Percentiles rank a stretch among this genome's conserved stretches.
phyloP scores from a whole-genome alignment of 2,797 vertebrate genomes.

The Aphelocoma californica region DNA sequence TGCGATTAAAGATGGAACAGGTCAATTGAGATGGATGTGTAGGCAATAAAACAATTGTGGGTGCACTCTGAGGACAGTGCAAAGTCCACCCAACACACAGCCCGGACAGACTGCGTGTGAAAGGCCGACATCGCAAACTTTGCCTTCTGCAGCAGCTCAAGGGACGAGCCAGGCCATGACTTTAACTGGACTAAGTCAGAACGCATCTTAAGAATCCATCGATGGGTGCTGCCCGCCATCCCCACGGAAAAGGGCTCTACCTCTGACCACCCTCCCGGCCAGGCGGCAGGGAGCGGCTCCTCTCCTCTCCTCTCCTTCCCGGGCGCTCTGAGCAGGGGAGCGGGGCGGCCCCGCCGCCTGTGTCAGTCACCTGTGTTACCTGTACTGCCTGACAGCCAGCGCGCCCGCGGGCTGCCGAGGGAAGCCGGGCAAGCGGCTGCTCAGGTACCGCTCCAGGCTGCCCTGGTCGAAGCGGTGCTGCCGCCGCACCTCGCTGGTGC shows the following conservation, averaged over 20 bases:
- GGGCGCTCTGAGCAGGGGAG: no score
- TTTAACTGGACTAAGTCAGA: not conserved
- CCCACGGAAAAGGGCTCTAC: not conserved
- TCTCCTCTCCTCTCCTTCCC: not conserved
- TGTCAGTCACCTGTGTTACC: constrained; percentile 66
- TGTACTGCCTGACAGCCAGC: constrained; percentile 84
- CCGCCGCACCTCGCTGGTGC: constrained; percentile 72
- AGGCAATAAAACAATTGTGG: accelerated
- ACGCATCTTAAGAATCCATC: not conserved
- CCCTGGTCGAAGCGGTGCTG: constrained; percentile 79
- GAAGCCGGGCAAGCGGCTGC: constrained; percentile 67
- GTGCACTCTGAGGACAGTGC: accelerated
- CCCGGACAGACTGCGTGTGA: accelerated
- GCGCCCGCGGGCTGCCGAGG: constrained; percentile 24
- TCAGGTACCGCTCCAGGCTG: constrained; percentile 80
- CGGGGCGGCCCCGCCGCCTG: not conserved
- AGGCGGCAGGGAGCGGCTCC: not conserved
- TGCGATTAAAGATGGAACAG: not conserved
- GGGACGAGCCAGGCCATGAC: no score
- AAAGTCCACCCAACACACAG: not conserved
- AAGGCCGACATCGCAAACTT: not conserved
- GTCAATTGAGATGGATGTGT: accelerated
- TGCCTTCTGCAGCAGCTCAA: not conserved
- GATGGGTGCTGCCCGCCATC: not conserved
- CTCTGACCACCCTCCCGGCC: not conserved